Conservation (phyloP, 2,888 invertebrate species). For the Drosophila melanocephala region DNA sequence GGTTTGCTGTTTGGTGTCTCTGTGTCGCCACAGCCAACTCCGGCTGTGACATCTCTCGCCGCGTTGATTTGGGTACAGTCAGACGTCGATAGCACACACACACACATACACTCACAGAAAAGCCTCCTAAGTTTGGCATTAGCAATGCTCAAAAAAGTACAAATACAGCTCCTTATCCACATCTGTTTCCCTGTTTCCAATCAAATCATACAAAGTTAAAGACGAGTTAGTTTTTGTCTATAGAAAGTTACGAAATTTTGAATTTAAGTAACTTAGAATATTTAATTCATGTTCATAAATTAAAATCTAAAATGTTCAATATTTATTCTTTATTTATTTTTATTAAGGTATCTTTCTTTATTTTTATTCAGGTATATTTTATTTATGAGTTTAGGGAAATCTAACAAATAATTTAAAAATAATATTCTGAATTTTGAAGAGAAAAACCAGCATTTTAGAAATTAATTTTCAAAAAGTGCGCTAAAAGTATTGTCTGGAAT, state of each 20-base stretch:
- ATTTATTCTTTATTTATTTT: neutral
- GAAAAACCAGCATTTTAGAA: neutral
- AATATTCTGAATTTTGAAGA: neutral
- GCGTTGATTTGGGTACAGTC: slow-evolving; percentile 77
- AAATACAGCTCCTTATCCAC: neutral
- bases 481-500: too few species aligned
- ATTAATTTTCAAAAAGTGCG: too few species aligned
- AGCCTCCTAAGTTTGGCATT: neutral
- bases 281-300: neutral
- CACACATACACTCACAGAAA: slow-evolving; percentile 3
- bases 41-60: slow-evolving; percentile 38
- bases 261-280: neutral
- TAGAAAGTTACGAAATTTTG: neutral
- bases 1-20: slow-evolving; percentile 26
- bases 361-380: neutral
- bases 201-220: neutral
- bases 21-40: slow-evolving; percentile 36
- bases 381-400: neutral
- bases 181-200: neutral
- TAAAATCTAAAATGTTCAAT: neutral
- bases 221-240: neutral
- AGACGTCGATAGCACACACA: slow-evolving; percentile 23
- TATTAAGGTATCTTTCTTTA: neutral
- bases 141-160: neutral
- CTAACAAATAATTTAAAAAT: rapidly evolving